phyloP scores from a whole-genome alignment of 92 coral and sea anemone species.

The Zoanthus gigantus region DNA sequence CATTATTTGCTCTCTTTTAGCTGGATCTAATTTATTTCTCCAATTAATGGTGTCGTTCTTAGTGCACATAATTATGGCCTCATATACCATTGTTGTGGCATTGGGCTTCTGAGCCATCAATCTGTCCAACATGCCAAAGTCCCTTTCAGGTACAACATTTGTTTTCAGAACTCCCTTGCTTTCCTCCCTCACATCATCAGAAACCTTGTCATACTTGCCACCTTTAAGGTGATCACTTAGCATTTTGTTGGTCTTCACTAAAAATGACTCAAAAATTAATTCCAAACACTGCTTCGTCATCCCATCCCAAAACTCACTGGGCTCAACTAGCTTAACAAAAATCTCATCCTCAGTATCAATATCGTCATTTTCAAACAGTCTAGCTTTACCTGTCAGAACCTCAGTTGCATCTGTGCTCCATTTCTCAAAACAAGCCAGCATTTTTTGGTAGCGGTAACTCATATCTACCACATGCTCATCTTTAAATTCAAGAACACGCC shows the following conservation, averaged over 20 bases:
- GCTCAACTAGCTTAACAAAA: too few relatives aligned
- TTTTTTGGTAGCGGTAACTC: conserved; percentile 18
- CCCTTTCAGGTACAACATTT: conserved; percentile 6
- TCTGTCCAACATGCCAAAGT: conserved; percentile 27
- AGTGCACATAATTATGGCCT: conserved; percentile 9
- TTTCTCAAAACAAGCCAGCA: conserved; percentile 34
- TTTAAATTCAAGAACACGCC: conserved; percentile 28
- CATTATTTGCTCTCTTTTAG: conserved; percentile 28
- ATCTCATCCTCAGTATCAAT: conserved; percentile 8
- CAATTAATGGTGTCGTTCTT: not conserved
- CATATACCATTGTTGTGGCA: conserved; percentile 35
- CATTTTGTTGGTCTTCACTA: too few relatives aligned
- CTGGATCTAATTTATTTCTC: conserved; percentile 1
- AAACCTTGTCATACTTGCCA: too few relatives aligned
- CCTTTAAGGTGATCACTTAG: too few relatives aligned
- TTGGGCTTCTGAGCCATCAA: not conserved
- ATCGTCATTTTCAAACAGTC: not conserved
- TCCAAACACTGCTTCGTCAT: too few relatives aligned
- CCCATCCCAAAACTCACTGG: too few relatives aligned
- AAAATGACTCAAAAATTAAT: too few relatives aligned
- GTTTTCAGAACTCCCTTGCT: too few relatives aligned
- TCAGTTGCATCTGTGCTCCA: conserved; percentile 40
- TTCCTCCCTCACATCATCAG: too few relatives aligned
- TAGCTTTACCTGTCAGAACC: conserved; percentile 29
- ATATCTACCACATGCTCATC: conserved; percentile 6